Conservation (phyloP, 2,113 vertebrate species). For the Lontra canadensis region DNA sequence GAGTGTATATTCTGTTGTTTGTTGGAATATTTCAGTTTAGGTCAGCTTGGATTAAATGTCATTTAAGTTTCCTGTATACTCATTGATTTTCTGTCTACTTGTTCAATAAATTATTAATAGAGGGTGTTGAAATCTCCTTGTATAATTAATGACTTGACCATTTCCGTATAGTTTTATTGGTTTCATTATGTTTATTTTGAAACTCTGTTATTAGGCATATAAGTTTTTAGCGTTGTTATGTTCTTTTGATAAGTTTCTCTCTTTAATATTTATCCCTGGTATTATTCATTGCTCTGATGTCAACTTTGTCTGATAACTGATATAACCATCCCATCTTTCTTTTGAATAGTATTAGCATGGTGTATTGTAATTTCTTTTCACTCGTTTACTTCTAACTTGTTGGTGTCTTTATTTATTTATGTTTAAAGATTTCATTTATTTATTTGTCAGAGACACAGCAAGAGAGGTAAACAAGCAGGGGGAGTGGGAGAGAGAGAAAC, state of each 20-base stretch:
- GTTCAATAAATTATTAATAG: not conserved
- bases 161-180: not conserved
- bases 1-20: not conserved
- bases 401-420: no score
- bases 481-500: no score
- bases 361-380: no score
- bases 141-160: not conserved
- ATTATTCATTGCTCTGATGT: not conserved
- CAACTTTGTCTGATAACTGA: not conserved
- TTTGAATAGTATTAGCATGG: not conserved
- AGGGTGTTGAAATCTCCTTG: not conserved
- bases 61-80: not conserved
- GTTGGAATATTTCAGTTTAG: not conserved
- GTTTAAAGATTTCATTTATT: no score
- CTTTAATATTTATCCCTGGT: not conserved
- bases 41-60: not conserved
- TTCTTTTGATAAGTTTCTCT: not conserved
- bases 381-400: no score
- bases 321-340: not conserved
- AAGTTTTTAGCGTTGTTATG: not conserved
- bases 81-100: not conserved
- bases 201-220: not conserved
- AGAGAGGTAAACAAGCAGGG: no score
- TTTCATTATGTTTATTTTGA: not conserved
- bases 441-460: no score